phyloP scores from a whole-genome alignment of 2,888 invertebrate genomes.

The Neelides folsomi region DNA sequence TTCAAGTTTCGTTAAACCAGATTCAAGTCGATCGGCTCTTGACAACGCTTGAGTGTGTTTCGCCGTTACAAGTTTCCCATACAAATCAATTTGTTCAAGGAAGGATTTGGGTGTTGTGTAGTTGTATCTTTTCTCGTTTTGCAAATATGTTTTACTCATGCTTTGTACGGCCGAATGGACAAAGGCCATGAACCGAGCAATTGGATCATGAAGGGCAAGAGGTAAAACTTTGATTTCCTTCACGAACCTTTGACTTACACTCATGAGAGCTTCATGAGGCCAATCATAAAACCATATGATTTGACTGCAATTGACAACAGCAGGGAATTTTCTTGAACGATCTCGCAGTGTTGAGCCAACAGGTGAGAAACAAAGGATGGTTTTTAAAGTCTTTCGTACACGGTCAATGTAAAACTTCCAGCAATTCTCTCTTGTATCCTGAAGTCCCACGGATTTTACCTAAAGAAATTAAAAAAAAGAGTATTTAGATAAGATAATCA shows the following conservation, averaged over 20 bases:
- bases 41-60: slow-evolving; percentile 75
- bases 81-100: slow-evolving; percentile 85
- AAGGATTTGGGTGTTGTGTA: slow-evolving; percentile 97
- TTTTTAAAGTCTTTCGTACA: slow-evolving; percentile 56
- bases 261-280: slow-evolving; percentile 92
- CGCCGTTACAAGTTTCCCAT: slow-evolving; percentile 67
- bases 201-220: slow-evolving; percentile 62
- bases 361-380: slow-evolving; percentile 89
- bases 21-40: slow-evolving; percentile 75
- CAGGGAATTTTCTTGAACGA: slow-evolving; percentile 86
- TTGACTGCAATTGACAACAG: slow-evolving; percentile 84
- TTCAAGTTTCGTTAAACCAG: slow-evolving; percentile 79
- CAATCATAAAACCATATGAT: slow-evolving; percentile 99
- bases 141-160: slow-evolving; percentile 70
- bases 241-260: slow-evolving; percentile 78
- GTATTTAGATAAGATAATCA: too few relatives aligned
- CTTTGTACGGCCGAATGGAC: slow-evolving; percentile 87
- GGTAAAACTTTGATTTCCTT: slow-evolving; percentile 65
- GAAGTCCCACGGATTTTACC: slow-evolving; percentile 73
- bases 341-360: slow-evolving; percentile 87
- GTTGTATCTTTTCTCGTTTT: slow-evolving; percentile 84
- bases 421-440: slow-evolving; percentile 87
- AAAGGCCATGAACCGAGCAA: slow-evolving; percentile 85
- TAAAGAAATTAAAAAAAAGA: slow-evolving; percentile 32
- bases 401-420: slow-evolving; percentile 97